Evolutionary conservation across 2,113 vertebrate genomes (phyloP).

Genomic region (Podarcis cretensis): DNA sequence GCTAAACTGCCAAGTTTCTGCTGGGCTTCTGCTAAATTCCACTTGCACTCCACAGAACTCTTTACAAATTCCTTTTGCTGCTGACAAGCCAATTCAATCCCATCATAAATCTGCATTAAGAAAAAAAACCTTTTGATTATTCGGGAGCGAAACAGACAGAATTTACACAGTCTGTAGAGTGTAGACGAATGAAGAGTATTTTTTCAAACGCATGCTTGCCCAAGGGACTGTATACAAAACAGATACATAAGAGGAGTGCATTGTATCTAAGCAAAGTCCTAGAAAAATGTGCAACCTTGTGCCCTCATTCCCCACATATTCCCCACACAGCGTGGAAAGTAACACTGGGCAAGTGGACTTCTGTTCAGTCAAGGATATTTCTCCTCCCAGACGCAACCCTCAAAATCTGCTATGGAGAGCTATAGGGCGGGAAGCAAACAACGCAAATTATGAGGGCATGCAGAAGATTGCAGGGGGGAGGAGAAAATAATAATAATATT

Average conservation of each 20-base stretch:
- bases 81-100: constrained; percentile 88
- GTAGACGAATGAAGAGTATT: neutral
- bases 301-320: neutral
- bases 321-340: neutral
- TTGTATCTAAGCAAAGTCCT: neutral
- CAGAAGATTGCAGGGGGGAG: no score
- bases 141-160: constrained; percentile 14
- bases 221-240: neutral
- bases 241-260: neutral
- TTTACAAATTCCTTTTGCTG: constrained; percentile 90
- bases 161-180: no score
- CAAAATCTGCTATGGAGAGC: no score
- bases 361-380: no score
- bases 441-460: no score
- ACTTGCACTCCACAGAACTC: constrained; percentile 89
- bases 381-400: no score
- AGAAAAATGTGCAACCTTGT: neutral
- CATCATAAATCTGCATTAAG: constrained; percentile 75
- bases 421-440: no score
- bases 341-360: no score
- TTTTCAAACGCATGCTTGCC: neutral
- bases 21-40: constrained; percentile 96
- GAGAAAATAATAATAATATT: no score
- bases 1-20: constrained; percentile 90
- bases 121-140: constrained; percentile 42